Evolutionary conservation across 2,797 vertebrate genomes (phyloP).

Genomic region (Tragopan temminckii): DNA sequence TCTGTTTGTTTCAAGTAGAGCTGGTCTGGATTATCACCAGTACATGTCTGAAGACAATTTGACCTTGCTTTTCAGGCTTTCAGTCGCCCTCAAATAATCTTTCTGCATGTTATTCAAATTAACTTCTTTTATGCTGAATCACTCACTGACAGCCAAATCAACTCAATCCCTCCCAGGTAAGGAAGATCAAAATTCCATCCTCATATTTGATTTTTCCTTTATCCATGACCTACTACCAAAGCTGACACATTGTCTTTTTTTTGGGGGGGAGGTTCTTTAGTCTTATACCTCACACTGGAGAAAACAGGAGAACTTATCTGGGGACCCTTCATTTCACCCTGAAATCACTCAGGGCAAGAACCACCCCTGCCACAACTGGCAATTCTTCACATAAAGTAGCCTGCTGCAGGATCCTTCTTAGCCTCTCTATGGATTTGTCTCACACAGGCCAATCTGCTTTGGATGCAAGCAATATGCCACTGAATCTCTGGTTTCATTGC

Average conservation of each 20-base stretch:
- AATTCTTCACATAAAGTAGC: neutral
- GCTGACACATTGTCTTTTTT: neutral
- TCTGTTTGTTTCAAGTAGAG: slow-evolving; percentile 10
- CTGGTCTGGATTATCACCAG: slow-evolving; percentile 1
- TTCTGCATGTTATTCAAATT: slow-evolving; percentile 23
- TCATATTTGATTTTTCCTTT: neutral
- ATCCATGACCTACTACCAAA: neutral
- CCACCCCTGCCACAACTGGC: neutral
- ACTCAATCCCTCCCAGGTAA: neutral
- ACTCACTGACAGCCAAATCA: neutral
- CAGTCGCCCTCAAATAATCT: neutral
- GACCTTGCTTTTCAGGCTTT: slow-evolving; percentile 3
- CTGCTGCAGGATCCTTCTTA: neutral
- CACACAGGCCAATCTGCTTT: neutral
- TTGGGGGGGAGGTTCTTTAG: neutral
- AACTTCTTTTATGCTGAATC: neutral
- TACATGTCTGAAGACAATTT: neutral
- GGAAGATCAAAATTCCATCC: neutral
- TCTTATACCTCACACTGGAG: neutral
- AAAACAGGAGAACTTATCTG: neutral
- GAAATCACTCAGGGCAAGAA: neutral
- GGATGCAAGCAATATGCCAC: neutral
- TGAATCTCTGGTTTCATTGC: neutral
- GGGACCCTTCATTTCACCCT: neutral
- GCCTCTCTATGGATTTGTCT: neutral